Percentiles rank a stretch among this genome's conserved stretches.
Conservation (phyloP, 64 coral and sea anemone species). For the Acropora yongei region DNA sequence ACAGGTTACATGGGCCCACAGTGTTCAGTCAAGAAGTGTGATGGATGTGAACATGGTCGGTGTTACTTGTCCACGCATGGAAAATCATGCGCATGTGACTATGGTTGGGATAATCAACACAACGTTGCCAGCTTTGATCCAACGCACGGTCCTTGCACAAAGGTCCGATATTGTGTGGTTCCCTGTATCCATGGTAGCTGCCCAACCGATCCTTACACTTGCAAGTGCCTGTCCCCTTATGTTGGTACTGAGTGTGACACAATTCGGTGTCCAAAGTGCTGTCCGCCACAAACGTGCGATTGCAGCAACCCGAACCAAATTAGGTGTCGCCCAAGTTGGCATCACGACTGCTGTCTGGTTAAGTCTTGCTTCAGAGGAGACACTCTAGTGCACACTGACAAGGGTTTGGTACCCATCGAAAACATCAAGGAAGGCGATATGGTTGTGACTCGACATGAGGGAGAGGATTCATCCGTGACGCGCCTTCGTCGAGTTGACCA, state of each 20-base stretch:
- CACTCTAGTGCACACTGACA: slow-evolving; percentile 81
- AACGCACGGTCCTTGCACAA: slow-evolving; percentile 72
- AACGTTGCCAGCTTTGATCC: slow-evolving; percentile 43
- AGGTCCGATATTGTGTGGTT: slow-evolving; percentile 65
- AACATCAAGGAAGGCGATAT: slow-evolving; percentile 74
- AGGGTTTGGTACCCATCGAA: slow-evolving; percentile 75
- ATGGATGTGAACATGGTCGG: slow-evolving; percentile 82
- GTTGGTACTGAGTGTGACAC: slow-evolving; percentile 73
- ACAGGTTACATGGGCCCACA: slow-evolving; percentile 77
- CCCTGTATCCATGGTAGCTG: slow-evolving; percentile 79
- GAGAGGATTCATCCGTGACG: slow-evolving; percentile 61
- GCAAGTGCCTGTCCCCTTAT: slow-evolving; percentile 19
- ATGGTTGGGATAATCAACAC: slow-evolving; percentile 42
- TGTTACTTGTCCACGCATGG: slow-evolving; percentile 32
- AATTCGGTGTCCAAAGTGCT: slow-evolving; percentile 86
- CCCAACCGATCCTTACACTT: slow-evolving; percentile 73
- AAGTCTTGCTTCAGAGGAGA: slow-evolving; percentile 92
- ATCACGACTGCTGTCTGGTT: slow-evolving; percentile 85
- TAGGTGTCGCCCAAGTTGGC: slow-evolving; percentile 57
- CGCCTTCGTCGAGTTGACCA: slow-evolving; percentile 74
- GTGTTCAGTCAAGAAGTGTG: slow-evolving; percentile 78
- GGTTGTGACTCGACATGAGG: slow-evolving; percentile 84
- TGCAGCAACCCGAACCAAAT: slow-evolving; percentile 56
- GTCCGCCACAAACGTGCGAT: slow-evolving; percentile 88
- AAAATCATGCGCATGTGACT: slow-evolving; percentile 82